Conservation (phyloP, 2,888 invertebrate genomes). For the Drosophila ezoana region DNA sequence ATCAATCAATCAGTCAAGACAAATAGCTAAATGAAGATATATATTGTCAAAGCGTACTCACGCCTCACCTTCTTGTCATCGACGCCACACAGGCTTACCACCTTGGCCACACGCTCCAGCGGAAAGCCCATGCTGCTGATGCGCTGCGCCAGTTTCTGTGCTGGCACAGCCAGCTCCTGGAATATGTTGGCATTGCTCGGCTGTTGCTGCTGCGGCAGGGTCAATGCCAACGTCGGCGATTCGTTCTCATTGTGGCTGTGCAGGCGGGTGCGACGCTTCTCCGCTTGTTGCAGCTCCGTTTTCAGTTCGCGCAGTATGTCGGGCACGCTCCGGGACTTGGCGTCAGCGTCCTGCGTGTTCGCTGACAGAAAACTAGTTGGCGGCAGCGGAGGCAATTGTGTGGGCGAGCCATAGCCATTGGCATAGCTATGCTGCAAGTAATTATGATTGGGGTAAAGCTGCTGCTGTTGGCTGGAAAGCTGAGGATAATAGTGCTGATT, state of each 20-base stretch:
- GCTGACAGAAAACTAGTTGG: slow-evolving; percentile 12
- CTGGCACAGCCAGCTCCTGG: slow-evolving; percentile 81
- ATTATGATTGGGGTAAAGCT: slow-evolving; percentile 81
- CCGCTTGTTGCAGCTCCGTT: slow-evolving; percentile 87
- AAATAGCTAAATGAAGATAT: too few species aligned
- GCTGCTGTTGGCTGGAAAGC: slow-evolving; percentile 40
- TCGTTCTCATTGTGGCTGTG: slow-evolving; percentile 86
- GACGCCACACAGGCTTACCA: slow-evolving; percentile 91
- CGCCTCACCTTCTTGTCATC: slow-evolving; percentile 87
- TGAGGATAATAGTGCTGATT: slow-evolving; percentile 59
- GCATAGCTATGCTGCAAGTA: slow-evolving; percentile 73
- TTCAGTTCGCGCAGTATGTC: slow-evolving; percentile 91
- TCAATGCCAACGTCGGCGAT: slow-evolving; percentile 20
- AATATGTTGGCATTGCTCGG: slow-evolving; percentile 43
- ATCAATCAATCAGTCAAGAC: neutral
- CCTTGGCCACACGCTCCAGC: slow-evolving; percentile 91
- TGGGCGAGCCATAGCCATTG: slow-evolving; percentile 66
- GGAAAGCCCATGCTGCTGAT: slow-evolving; percentile 96
- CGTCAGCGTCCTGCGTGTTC: slow-evolving; percentile 45
- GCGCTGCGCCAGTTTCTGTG: slow-evolving; percentile 89
- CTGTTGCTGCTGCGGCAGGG: slow-evolving; percentile 24
- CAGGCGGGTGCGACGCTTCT: slow-evolving; percentile 86
- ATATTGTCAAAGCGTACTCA: neutral
- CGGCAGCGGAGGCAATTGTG: slow-evolving; percentile 28
- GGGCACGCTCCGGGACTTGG: slow-evolving; percentile 88